Evolutionary conservation across 2,113 vertebrate genomes (phyloP), one percentile per base, ranked within the genome.

Genomic region (Urocolius indicus): DNA sequence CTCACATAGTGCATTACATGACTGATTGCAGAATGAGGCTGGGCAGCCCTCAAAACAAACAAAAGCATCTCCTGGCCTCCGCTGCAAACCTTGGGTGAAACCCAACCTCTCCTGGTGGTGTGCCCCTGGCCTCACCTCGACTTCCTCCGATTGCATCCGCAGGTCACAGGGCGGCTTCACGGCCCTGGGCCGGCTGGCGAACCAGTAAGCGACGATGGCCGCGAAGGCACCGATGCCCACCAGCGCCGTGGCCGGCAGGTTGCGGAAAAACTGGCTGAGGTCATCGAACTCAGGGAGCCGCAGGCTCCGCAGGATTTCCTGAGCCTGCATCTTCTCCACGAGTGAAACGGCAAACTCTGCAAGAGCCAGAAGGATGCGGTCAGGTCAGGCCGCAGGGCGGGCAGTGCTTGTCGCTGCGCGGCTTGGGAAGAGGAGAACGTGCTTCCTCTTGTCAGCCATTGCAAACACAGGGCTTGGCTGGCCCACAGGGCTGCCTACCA

Each of bases 241-340:
- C 51, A 99, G 98, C 1, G 99, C 98, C 41, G 99, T 98, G 76
- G 99, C 98, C 0, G 99, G 99, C 84, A 99, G 97, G 66, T 98
- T 99, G 90, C 97, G 97, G 95, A 99, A 98, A 68, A 99, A 99
- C 93, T 99, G 99, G 74, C 98, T 98, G 61, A 99, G 97, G 67
- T 99, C 99, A 0, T 99, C 98, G 65, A 99, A 97, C 94, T 99
- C 99, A 0, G 99, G 98, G 61, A 99, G 98, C 93, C 98, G 97
- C 97, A 99, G 97, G 93, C 98, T 98, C 80, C 98, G 98, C 97
- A 99, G 98, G 95, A 99, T 98, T 86, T 99, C 99, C 97, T 99
- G 99, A 72, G 98, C 98, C 97, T 99, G 99, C 99, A 99, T 99
- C 98, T 99, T 99, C 98, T 99, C 99, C 98, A 98, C 98, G 79